phyloP scores from a whole-genome alignment of 2,888 invertebrate genomes.

The Platerodrilus igneus region DNA sequence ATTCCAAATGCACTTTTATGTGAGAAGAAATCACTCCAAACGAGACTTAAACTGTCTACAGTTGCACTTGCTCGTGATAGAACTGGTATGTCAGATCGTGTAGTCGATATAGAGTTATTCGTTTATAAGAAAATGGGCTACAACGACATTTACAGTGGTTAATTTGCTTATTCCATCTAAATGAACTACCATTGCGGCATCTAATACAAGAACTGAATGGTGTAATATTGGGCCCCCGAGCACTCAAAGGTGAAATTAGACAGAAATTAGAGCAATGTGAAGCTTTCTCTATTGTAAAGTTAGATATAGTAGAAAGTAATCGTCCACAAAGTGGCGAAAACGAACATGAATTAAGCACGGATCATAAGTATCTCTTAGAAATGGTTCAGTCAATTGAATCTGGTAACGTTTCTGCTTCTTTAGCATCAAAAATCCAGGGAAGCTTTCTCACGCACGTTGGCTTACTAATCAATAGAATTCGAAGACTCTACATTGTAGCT shows the following conservation, averaged over 20 bases:
- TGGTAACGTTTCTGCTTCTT: background rate
- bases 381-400: constrained; percentile 2
- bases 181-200: constrained; percentile 5
- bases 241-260: constrained; percentile 4
- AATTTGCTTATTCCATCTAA: constrained; percentile 1
- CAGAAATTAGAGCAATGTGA: constrained; percentile 4
- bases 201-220: constrained; percentile 3
- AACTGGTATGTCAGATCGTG: too few species aligned
- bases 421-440: constrained; percentile 16
- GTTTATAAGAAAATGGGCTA: constrained; percentile 2
- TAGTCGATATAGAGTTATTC: too few species aligned
- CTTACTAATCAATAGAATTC: constrained; percentile 29
- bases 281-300: background rate
- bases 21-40: too few species aligned
- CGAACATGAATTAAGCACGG: constrained; percentile 22
- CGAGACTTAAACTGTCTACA: too few species aligned
- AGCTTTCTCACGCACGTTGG: constrained; percentile 23
- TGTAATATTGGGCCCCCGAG: constrained; percentile 1
- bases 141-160: constrained; percentile 1
- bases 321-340: background rate
- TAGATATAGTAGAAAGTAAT: background rate
- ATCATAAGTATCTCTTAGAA: constrained; percentile 25
- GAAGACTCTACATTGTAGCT: constrained; percentile 25
- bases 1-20: too few species aligned
- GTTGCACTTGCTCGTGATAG: too few species aligned